Percentiles rank a stretch among this genome's conserved stretches.
Conservation (phyloP, 2,797 vertebrate species). For the Lacerta agilis region DNA sequence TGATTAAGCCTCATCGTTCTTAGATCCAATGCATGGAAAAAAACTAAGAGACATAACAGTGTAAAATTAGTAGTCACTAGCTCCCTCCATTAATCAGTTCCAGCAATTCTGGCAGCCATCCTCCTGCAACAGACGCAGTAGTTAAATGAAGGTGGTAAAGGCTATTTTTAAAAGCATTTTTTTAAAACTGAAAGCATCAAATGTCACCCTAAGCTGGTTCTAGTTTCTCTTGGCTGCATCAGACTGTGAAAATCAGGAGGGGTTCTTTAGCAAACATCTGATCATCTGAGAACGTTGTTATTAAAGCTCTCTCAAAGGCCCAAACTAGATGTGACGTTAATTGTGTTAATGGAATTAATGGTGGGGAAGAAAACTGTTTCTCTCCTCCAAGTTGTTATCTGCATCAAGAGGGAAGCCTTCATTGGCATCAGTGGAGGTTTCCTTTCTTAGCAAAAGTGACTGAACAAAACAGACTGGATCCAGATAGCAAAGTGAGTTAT, state of each 20-base stretch:
- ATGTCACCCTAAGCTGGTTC: conserved; percentile 51
- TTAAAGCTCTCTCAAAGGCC: conserved; percentile 5
- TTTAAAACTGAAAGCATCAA: conserved; percentile 63
- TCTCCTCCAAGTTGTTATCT: background rate
- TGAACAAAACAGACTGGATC: too few relatives aligned
- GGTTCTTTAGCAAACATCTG: conserved; percentile 58
- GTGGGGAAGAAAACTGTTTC: background rate
- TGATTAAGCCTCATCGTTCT: conserved; percentile 61
- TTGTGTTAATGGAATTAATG: conserved; percentile 16
- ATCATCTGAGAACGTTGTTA: conserved; percentile 46
- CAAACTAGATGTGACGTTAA: conserved; percentile 3
- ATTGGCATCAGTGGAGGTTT: background rate
- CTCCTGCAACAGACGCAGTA: conserved; percentile 59
- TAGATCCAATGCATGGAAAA: conserved; percentile 51
- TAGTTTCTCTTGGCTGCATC: conserved; percentile 54
- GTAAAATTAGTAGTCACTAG: conserved; percentile 70
- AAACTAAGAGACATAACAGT: conserved; percentile 67
- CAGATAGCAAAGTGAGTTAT: too few relatives aligned
- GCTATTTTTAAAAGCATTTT: conserved; percentile 66
- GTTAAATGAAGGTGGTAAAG: conserved; percentile 66
- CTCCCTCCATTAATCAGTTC: conserved; percentile 70
- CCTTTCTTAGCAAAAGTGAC: too few relatives aligned
- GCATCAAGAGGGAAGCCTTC: background rate
- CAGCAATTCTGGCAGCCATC: conserved; percentile 71
- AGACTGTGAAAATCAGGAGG: conserved; percentile 61